These are phyloP conservation scores for Dasypolia templi DNA, from an alignment of 2,888 invertebrate genomes.

Conservation along the genomic window DNA sequence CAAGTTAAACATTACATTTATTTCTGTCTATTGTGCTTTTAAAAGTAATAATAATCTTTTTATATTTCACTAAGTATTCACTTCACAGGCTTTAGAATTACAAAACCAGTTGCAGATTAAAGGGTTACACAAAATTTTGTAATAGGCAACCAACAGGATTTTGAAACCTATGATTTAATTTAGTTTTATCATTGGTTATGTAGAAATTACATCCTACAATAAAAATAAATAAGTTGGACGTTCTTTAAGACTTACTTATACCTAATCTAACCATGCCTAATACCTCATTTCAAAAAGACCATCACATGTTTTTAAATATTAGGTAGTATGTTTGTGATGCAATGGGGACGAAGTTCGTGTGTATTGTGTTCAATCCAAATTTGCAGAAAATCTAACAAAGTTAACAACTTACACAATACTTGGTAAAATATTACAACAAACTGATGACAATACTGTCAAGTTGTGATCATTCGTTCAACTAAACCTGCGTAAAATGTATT, in stretches of 20 bases:
- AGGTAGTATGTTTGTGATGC: not conserved
- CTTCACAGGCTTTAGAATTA: not conserved
- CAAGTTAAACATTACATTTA: not conserved
- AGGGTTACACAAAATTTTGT: constrained; percentile 22
- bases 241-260: not conserved
- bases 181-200: not conserved
- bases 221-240: not conserved
- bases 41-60: not conserved
- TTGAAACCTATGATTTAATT: not conserved
- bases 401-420: constrained; percentile 3
- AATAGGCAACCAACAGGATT: constrained; percentile 28
- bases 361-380: not conserved
- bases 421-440: constrained; percentile 1
- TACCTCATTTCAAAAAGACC: not conserved
- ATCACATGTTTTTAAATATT: constrained; percentile 12
- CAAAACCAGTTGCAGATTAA: constrained; percentile 31
- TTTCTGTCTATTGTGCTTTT: not conserved
- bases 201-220: not conserved
- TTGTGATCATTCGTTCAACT: constrained; percentile 1
- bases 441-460: not conserved
- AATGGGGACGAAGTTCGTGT: not conserved
- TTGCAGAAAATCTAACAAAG: not conserved
- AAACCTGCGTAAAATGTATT: not conserved
- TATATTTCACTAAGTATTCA: not conserved
- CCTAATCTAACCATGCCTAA: not conserved